Evolutionary conservation across 2,113 vertebrate species (phyloP).

Genomic region (Ptilonorhynchus violaceus): DNA sequence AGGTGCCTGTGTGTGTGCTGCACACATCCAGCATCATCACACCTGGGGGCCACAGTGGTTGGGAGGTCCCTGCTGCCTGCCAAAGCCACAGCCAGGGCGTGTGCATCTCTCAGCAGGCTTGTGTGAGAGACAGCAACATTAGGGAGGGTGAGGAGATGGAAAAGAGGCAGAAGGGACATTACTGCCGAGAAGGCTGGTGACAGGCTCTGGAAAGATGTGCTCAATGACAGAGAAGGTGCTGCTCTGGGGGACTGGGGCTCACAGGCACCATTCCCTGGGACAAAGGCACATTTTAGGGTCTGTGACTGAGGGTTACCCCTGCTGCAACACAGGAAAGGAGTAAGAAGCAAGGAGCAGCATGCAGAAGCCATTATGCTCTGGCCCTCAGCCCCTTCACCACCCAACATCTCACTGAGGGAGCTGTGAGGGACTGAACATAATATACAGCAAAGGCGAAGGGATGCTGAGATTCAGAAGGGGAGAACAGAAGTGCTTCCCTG

Average conservation of each 20-base stretch:
- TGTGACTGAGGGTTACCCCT: accelerated
- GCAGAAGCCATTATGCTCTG: accelerated
- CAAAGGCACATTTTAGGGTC: neutral
- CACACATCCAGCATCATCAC: accelerated
- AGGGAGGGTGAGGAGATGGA: neutral
- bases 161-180: neutral
- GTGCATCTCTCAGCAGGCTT: neutral
- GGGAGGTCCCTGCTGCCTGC: neutral
- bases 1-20: accelerated
- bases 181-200: accelerated
- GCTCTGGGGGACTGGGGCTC: too few relatives aligned
- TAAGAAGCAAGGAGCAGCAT: neutral
- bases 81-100: accelerated
- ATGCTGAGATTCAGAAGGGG: neutral
- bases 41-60: accelerated
- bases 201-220: accelerated
- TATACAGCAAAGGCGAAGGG: neutral
- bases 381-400: neutral
- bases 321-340: neutral
- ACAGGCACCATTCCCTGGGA: accelerated
- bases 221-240: accelerated
- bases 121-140: accelerated
- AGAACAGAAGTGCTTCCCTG: neutral
- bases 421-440: accelerated
- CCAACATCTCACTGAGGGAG: accelerated